phyloP scores from a whole-genome alignment of 2,113 vertebrate species.

The Prolemur simus region DNA sequence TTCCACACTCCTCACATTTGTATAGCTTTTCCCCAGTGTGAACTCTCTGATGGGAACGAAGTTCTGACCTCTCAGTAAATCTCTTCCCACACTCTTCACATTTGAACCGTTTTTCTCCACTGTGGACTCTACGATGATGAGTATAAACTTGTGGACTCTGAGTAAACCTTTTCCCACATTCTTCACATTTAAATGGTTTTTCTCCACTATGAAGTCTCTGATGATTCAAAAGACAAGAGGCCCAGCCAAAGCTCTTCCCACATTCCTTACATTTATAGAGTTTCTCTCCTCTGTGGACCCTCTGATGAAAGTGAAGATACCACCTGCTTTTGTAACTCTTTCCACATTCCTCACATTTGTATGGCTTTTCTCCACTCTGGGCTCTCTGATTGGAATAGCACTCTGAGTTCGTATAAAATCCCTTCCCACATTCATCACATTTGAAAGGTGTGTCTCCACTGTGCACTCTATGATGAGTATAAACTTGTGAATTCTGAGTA shows the following conservation, averaged over 20 bases:
- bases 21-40: background rate
- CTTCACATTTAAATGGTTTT: background rate
- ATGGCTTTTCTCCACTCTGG: background rate
- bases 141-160: background rate
- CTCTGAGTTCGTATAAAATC: background rate
- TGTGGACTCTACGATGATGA: background rate
- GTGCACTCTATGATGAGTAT: background rate
- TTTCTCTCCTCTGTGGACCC: background rate
- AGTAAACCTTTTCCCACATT: background rate
- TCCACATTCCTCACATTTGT: background rate
- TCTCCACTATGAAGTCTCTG: background rate
- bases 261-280: background rate
- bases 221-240: constrained; percentile 40
- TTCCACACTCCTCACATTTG: constrained; percentile 16
- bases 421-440: background rate
- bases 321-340: background rate
- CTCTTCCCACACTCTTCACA: background rate
- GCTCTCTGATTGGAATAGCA: background rate
- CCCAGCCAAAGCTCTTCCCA: constrained; percentile 41
- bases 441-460: background rate
- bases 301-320: background rate
- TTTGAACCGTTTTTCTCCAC: background rate
- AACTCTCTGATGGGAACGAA: background rate
- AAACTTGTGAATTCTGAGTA: background rate
- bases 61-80: background rate